phyloP scores from a whole-genome alignment of 64 coral and sea anemone genomes.

The Cladopsammia gracilis region DNA sequence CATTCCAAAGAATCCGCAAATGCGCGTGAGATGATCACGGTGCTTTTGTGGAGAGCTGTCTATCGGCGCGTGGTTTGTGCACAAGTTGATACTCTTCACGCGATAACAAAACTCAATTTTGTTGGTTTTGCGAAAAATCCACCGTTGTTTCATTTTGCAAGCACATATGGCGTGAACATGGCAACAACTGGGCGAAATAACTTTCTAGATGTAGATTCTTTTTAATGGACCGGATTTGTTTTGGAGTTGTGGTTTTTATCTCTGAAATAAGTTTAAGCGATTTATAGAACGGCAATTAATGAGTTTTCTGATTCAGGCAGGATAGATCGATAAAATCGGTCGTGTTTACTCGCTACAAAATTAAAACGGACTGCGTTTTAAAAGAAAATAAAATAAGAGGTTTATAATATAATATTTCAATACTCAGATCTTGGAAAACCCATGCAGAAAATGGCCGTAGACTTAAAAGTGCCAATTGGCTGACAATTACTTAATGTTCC shows the following conservation, averaged over 20 bases:
- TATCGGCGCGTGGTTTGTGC: neutral
- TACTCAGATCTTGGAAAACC: conserved; percentile 44
- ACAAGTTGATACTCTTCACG: conserved; percentile 5
- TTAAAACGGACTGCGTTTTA: neutral
- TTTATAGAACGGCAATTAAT: conserved; percentile 74
- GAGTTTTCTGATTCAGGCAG: conserved; percentile 58
- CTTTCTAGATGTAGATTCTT: neutral
- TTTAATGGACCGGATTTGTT: conserved; percentile 79
- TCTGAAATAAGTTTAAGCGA: conserved; percentile 78
- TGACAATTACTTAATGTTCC: conserved; percentile 83
- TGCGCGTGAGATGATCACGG: neutral
- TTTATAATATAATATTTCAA: neutral
- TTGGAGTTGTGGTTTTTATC: conserved; percentile 78
- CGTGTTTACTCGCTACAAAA: conserved; percentile 1
- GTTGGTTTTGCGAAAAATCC: conserved; percentile 14
- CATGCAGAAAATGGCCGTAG: conserved; percentile 54
- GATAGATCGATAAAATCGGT: conserved; percentile 15
- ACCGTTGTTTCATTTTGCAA: neutral
- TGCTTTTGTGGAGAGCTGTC: neutral
- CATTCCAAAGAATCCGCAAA: conserved; percentile 60
- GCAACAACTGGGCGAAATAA: conserved; percentile 14
- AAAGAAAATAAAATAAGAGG: neutral
- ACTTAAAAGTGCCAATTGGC: conserved; percentile 61
- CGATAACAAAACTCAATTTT: conserved; percentile 24
- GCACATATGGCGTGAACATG: conserved; percentile 24